Evolutionary conservation across 2,888 invertebrate genomes (phyloP).

Genomic region (Cynaeus angustus): DNA sequence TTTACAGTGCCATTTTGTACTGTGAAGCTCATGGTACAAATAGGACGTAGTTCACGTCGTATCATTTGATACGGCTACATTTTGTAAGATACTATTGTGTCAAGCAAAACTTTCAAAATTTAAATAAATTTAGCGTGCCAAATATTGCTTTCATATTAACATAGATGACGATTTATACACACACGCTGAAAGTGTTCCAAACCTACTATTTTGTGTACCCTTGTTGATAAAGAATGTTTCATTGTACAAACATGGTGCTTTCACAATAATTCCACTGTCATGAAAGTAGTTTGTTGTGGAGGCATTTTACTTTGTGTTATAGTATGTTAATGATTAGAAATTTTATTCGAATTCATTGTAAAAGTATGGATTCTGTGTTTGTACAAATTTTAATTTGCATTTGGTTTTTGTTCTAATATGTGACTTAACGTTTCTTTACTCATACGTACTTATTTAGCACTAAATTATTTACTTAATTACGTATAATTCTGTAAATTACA

Average conservation of each 20-base stretch:
- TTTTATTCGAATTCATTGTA: background rate
- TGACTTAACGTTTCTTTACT: constrained; percentile 9
- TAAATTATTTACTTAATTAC: constrained; percentile 43
- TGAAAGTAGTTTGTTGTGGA: background rate
- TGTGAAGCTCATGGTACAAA: constrained; percentile 49
- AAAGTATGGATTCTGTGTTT: background rate
- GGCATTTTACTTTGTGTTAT: constrained; percentile 10
- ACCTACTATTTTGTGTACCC: constrained; percentile 54
- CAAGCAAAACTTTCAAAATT: constrained; percentile 50
- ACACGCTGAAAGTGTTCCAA: constrained; percentile 51
- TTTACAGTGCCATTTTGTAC: constrained; percentile 63
- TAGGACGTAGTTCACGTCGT: constrained; percentile 45
- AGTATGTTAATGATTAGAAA: too few relatives aligned
- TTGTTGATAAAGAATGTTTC: constrained; percentile 37
- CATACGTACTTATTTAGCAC: constrained; percentile 12
- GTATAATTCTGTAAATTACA: constrained; percentile 35
- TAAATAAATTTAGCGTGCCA: constrained; percentile 53
- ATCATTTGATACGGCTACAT: constrained; percentile 36
- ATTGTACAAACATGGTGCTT: constrained; percentile 26
- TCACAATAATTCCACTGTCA: constrained; percentile 6
- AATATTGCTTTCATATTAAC: constrained; percentile 52
- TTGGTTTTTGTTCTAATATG: constrained; percentile 5
- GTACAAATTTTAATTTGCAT: background rate
- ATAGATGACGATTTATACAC: constrained; percentile 49
- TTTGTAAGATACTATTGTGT: constrained; percentile 58